Conservation (phyloP, 35 echinoderm and acorn worm species). For the Ptychodera flava region DNA sequence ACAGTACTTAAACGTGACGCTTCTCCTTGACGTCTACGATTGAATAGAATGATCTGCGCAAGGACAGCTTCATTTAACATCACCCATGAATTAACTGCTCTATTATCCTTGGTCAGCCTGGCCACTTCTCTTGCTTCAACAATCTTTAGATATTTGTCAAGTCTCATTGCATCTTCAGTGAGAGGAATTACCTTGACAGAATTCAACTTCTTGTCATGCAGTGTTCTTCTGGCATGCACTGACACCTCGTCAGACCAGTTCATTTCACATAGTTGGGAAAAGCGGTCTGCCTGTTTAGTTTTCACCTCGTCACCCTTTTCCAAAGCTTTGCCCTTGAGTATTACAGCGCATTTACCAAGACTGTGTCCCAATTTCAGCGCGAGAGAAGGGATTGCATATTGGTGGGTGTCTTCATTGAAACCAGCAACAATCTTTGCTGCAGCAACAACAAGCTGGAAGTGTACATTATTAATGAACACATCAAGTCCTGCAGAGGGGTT, state of each 20-base stretch:
- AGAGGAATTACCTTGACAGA: slow-evolving; percentile 54
- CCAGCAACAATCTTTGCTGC: slow-evolving; percentile 39
- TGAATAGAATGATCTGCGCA: slow-evolving; percentile 45
- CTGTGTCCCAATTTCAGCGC: slow-evolving; percentile 52
- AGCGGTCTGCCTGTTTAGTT: slow-evolving; percentile 27
- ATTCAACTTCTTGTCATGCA: slow-evolving; percentile 50
- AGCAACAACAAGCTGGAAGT: slow-evolving; percentile 37
- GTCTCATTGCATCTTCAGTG: slow-evolving; percentile 35
- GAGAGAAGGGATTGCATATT: slow-evolving; percentile 44
- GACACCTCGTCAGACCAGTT: slow-evolving; percentile 56
- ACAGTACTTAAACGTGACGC: slow-evolving; percentile 46
- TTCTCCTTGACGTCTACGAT: slow-evolving; percentile 48
- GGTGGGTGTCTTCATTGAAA: slow-evolving; percentile 21
- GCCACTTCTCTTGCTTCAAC: slow-evolving; percentile 10
- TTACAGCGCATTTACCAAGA: slow-evolving; percentile 24
- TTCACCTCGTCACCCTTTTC: slow-evolving; percentile 23
- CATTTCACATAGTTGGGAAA: slow-evolving; percentile 26
- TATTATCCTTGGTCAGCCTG: slow-evolving; percentile 4
- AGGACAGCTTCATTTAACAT: slow-evolving; percentile 38
- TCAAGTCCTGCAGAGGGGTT: slow-evolving; percentile 28
- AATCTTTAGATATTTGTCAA: slow-evolving; percentile 29
- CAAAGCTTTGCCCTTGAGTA: slow-evolving; percentile 42
- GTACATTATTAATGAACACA: slow-evolving; percentile 38
- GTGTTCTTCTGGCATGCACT: slow-evolving; percentile 44
- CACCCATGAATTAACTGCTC: slow-evolving; percentile 20